A percentile compares a stretch with the other conserved stretches of the same genome.
These are phyloP conservation scores for Aleiodes sp. DNA, from an alignment of 1,140 invertebrate species.

Conservation along the genomic window DNA sequence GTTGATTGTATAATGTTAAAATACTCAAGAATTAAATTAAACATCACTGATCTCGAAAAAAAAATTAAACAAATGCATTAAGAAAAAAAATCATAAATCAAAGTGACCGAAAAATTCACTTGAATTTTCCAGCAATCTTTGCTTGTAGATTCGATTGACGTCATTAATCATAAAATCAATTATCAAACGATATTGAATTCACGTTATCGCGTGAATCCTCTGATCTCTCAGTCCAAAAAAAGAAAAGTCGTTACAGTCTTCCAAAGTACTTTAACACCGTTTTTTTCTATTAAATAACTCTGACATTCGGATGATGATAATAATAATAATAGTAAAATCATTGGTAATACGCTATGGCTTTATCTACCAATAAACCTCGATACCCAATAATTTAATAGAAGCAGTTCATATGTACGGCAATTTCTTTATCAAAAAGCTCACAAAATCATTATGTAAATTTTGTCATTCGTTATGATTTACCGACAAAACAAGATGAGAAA, in stretches of 20 bases:
- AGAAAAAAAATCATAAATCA: not conserved
- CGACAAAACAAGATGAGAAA: not conserved
- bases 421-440: not conserved
- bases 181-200: not conserved
- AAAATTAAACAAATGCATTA: not conserved
- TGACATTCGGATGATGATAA: too few species aligned
- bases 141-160: conserved; percentile 4
- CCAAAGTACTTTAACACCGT: not conserved
- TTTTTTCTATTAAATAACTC: not conserved
- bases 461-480: too few species aligned
- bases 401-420: not conserved
- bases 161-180: not conserved
- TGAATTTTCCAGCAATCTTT: not conserved
- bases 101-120: not conserved
- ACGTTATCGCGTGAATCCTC: not conserved
- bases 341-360: not conserved
- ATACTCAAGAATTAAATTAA: not conserved
- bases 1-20: not conserved
- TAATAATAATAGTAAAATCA: too few species aligned
- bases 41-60: not conserved
- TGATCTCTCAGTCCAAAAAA: conserved; percentile 4
- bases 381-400: not conserved
- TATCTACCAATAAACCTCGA: not conserved
- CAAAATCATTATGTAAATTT: not conserved
- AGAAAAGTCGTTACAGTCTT: conserved; percentile 5